These are phyloP conservation scores for Lutjanus argentimaculatus DNA, from an alignment of 2,797 vertebrate genomes.

Conservation along the genomic window DNA sequence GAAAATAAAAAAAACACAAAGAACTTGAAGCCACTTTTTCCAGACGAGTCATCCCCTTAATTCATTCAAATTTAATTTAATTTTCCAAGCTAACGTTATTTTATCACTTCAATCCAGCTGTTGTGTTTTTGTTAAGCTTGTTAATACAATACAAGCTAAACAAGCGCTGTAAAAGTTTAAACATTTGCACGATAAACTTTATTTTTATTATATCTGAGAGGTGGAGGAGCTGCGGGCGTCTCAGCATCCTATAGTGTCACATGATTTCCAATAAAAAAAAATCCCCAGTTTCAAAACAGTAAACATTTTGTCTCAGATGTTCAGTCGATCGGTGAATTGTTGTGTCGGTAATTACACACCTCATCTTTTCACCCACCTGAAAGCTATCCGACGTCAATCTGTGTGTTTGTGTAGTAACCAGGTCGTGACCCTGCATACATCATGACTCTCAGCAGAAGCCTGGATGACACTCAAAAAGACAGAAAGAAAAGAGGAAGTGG, in stretches of 20 bases:
- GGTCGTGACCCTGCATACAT: slow-evolving; percentile 80
- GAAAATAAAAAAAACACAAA: no score
- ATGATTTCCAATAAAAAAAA: neutral
- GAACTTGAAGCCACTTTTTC: no score
- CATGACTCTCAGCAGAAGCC: slow-evolving; percentile 64
- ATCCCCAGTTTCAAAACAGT: neutral
- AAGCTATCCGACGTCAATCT: slow-evolving; percentile 7
- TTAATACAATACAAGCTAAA: no score
- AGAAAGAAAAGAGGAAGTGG: slow-evolving; percentile 33
- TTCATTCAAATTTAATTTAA: no score
- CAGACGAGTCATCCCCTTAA: no score
- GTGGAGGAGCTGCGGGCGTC: neutral
- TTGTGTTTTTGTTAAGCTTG: no score
- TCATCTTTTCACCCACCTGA: slow-evolving; percentile 18
- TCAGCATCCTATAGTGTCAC: neutral
- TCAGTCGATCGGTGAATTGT: slow-evolving; percentile 8
- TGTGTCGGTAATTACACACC: slow-evolving; percentile 9
- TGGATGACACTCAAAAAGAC: slow-evolving; percentile 37
- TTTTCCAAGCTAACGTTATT: no score
- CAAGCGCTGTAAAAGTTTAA: no score
- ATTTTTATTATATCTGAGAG: no score
- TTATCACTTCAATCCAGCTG: no score
- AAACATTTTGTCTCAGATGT: no score
- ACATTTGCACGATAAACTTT: no score
- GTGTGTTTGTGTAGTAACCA: neutral